These are phyloP conservation scores for Andricus quercusramuli DNA, from an alignment of 2,888 invertebrate species.

Conservation along the genomic window DNA sequence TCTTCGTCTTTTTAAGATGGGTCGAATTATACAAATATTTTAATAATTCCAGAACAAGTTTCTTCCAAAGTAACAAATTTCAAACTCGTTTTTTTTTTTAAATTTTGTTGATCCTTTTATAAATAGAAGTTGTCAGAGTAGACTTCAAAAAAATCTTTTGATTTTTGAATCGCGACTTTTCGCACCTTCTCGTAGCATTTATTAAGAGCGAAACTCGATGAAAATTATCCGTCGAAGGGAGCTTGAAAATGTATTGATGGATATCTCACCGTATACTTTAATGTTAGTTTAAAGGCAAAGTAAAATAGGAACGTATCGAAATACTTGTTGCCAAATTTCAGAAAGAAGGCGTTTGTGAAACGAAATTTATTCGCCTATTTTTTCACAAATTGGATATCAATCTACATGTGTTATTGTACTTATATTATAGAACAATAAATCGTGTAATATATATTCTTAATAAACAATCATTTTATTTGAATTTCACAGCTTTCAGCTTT, in stretches of 20 bases:
- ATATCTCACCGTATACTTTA: not conserved
- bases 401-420: constrained; percentile 34
- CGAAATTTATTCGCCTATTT: not conserved
- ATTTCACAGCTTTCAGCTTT: not conserved
- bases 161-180: not conserved
- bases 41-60: not conserved
- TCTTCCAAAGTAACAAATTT: not conserved
- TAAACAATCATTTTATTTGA: not conserved
- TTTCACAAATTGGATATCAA: constrained; percentile 42
- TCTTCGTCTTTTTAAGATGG: not conserved
- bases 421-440: constrained; percentile 36
- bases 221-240: not conserved
- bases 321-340: too few relatives aligned
- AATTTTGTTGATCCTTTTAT: not conserved
- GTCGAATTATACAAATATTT: not conserved
- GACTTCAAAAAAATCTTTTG: not conserved
- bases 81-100: not conserved
- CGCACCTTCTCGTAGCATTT: not conserved
- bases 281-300: not conserved
- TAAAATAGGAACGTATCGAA: too few relatives aligned
- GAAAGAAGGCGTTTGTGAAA: not conserved
- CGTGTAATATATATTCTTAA: constrained; percentile 34
- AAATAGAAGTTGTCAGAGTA: not conserved
- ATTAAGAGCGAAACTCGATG: constrained; percentile 3
- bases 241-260: not conserved